Evolutionary conservation across 1,140 invertebrate species (phyloP).

Genomic region (Tetramorium alpestre): DNA sequence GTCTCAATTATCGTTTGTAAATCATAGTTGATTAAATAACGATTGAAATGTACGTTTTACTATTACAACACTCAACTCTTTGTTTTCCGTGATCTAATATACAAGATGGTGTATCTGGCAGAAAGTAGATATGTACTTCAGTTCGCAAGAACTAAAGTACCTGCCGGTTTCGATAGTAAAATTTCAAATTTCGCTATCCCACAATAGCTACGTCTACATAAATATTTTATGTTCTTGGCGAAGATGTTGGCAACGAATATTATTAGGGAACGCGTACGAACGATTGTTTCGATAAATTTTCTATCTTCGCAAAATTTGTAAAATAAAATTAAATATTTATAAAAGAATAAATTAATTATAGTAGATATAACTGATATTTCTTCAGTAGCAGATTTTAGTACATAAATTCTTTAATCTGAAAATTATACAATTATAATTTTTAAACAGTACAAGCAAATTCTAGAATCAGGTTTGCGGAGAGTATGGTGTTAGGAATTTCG

Average conservation of each 20-base stretch:
- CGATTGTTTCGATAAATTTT: constrained; percentile 16
- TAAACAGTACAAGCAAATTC: neutral
- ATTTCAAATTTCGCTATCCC: constrained; percentile 69
- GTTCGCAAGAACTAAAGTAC: constrained; percentile 38
- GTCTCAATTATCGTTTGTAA: neutral
- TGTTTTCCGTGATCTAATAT: constrained; percentile 14
- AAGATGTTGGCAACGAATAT: constrained; percentile 20
- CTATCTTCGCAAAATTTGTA: neutral
- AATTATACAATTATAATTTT: neutral
- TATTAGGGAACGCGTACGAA: neutral
- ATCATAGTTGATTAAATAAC: neutral
- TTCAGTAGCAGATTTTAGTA: neutral
- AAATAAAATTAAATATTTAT: neutral
- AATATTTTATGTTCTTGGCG: constrained; percentile 68
- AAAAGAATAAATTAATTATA: neutral
- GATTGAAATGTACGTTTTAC: neutral
- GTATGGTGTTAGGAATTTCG: constrained; percentile 32
- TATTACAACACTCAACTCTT: neutral
- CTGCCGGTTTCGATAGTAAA: constrained; percentile 57
- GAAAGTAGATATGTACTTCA: constrained; percentile 52
- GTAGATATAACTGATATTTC: neutral
- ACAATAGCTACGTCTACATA: constrained; percentile 62
- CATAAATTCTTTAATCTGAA: neutral
- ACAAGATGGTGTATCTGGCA: constrained; percentile 32
- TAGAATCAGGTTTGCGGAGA: neutral